Evolutionary conservation across 1,140 invertebrate genomes (phyloP), one percentile per base, ranked within the genome.

Genomic region (Drosophila ambigua): DNA sequence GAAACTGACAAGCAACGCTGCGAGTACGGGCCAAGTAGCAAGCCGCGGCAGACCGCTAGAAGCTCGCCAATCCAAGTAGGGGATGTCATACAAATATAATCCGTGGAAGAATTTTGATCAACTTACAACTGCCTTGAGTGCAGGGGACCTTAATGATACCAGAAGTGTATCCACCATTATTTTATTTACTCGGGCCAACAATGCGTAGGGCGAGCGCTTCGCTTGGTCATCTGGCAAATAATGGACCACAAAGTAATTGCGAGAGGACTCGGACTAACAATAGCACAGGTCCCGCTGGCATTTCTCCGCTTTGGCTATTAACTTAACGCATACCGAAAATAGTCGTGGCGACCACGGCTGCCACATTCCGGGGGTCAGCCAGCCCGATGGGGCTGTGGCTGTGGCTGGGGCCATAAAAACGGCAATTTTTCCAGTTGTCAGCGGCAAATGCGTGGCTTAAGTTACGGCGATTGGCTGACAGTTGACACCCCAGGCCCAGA

Each of bases 381-480:
- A 54, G 73, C 1, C 20, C 20, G 20, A 20, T 20, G 1, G 20
- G 20, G 1, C 20, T 20, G 20, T 0, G 16, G 0, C 16, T 1
- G 1, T 0, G 20, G 1, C 63, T 61, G 74, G 7, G 49, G 51
- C 69, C 81, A 85, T 85, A 87, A 84, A 84, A 87, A 87, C 51
- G 75, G 83, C 83, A 87, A 87, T 87, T 87, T 87, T 87, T 87
- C 83, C 80, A 87, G 82, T 87, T 87, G 82, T 87, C 82, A 87
- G 77, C 82, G 79, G 83, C 82, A 87, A 87, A 82, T 76, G 78
- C 83, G 79, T 69, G 78, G 79, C 82, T 79, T 82, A 85, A 85
- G 73, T 82, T 85, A 87, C 82, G 82, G 72, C 83, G 74, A 87
- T 85, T 85, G 82, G 82, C 78, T 87, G 82, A 78, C 82, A 85